Base-by-base conservation (phyloP, 2,888 invertebrate genomes). In the Bruchidius siliquastri region DNA sequence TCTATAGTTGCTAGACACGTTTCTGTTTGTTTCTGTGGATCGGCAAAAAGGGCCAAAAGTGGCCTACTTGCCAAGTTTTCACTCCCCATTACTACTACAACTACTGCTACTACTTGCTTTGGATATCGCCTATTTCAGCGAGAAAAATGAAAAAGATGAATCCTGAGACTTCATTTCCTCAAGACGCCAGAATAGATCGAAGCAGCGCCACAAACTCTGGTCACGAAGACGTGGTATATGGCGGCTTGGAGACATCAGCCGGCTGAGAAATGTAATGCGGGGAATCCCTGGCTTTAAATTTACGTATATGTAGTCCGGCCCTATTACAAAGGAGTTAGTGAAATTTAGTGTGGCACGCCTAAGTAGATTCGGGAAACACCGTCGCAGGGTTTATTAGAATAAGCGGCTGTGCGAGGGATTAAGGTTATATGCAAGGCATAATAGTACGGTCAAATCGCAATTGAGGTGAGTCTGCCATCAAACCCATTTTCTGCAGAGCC, bases 271-370 rank as follows among this genome's bases (percentile, higher is more conserved):
- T 49, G 49, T 49, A 18, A 49, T 49, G 49, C 49, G 18, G 49
- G 49, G 49, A 49, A 49, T 49, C 49, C 49, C 49, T 13, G 49
- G 49, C 49, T 49, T 13, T 49, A 49, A 49, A 49, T 49, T 49
- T 49, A 49, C 49, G 49, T 49, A 49, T 49, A 49, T 49, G 49
- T 49, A 49, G 49, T 49, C 49, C 49, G 49, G 49, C 6, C 49
- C 79, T 75, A 79, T 79, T 79, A 77, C 75, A 75, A 76, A 79
- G 79, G 79, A 77, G 75, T 79, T 77, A 76, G 74, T 76, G 76
- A 77, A 79, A 79, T 79, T 79, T 78, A 79, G 75, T 75, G 75
- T 72, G 73, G 75, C 49, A 18, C 49, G 49, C 49, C 49, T 49
- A 49, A 49, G 49, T 49, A 49, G 49, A 49, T 49, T 49, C 49